A percentile compares a stretch with the other conserved stretches of the same genome.
Conservation (phyloP, 1,140 invertebrate species). For the Drosophila watanabei region DNA sequence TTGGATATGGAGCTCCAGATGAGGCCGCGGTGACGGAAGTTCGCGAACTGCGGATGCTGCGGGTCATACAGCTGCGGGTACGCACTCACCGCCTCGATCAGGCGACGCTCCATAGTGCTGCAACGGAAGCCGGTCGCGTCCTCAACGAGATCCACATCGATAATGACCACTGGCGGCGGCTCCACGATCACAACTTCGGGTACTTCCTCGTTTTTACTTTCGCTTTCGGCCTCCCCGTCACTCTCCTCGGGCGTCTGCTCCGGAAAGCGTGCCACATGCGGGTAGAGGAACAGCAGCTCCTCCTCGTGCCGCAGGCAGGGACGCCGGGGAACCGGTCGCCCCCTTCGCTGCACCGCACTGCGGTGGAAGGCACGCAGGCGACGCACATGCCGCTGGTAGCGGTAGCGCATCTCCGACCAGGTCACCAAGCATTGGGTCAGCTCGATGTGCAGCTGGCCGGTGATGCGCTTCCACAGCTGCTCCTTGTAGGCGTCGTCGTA, state of each 20-base stretch:
- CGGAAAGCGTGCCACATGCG: conserved; percentile 46
- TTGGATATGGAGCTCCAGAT: conserved; percentile 73
- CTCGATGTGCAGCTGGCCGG: conserved; percentile 7
- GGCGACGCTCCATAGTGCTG: neutral
- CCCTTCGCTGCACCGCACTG: neutral
- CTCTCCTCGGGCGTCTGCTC: neutral
- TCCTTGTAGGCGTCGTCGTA: conserved; percentile 35
- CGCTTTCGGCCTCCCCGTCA: neutral
- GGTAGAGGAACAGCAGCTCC: conserved; percentile 69
- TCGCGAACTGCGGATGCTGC: conserved; percentile 14
- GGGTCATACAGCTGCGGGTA: conserved; percentile 70
- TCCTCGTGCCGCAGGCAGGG: conserved; percentile 62
- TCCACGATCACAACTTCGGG: conserved; percentile 35
- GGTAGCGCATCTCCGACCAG: conserved; percentile 64
- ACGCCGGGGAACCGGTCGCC: neutral
- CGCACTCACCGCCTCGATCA: conserved; percentile 50
- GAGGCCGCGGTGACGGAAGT: conserved; percentile 55
- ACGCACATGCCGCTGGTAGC: conserved; percentile 62
- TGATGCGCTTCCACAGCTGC: conserved; percentile 51
- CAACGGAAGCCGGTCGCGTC: neutral
- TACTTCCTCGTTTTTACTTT: neutral
- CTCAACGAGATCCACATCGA: conserved; percentile 54
- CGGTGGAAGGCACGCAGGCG: conserved; percentile 41
- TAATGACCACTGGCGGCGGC: conserved; percentile 19
- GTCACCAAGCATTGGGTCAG: conserved; percentile 37